Evolutionary conservation across 2,113 vertebrate species (phyloP).

Genomic region (Corvus cornix): DNA sequence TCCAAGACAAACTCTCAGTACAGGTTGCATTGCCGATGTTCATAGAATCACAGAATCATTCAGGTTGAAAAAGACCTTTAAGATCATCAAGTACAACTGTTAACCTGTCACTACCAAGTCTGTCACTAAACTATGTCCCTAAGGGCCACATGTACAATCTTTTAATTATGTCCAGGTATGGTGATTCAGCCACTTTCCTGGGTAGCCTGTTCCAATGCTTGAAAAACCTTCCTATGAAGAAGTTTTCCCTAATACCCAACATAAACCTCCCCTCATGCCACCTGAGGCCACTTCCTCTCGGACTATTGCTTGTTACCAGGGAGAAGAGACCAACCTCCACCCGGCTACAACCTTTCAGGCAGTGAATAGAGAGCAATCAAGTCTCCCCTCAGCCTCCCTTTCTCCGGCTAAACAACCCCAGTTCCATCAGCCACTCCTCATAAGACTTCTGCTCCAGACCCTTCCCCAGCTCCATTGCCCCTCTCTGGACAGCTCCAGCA

Average conservation of each 20-base stretch:
- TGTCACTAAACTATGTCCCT: not conserved
- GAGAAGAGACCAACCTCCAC: not conserved
- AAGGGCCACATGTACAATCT: not conserved
- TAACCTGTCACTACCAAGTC: not conserved
- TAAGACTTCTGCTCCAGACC: not conserved
- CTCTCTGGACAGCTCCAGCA: not conserved
- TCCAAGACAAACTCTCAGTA: not conserved
- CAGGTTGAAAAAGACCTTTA: not conserved
- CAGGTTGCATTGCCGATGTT: not conserved
- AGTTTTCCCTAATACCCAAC: not conserved
- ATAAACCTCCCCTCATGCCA: not conserved
- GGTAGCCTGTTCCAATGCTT: not conserved
- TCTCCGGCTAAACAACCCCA: not conserved
- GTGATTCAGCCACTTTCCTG: not conserved
- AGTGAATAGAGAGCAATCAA: not conserved
- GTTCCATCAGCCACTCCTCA: not conserved
- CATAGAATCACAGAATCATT: not conserved
- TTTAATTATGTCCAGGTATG: not conserved
- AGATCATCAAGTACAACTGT: not conserved
- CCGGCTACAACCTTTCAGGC: not conserved
- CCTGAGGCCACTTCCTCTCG: not conserved
- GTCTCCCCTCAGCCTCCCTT: not conserved
- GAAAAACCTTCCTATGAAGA: not conserved
- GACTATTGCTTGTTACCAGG: not conserved
- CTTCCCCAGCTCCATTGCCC: not conserved